phyloP scores from a whole-genome alignment of 1,140 invertebrate species.

The Tetramorium parvispinum region DNA sequence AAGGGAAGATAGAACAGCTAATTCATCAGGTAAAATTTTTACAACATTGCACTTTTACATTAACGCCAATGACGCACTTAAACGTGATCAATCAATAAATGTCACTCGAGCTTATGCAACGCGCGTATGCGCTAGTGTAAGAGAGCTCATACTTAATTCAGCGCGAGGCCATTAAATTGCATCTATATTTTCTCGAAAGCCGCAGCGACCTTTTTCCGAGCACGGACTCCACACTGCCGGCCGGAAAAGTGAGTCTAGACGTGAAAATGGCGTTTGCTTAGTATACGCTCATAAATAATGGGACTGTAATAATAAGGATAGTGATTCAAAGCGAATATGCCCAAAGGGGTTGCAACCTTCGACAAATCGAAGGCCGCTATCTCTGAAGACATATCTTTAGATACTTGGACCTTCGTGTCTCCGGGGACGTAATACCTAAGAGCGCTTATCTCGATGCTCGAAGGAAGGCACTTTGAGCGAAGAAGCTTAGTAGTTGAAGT shows the following conservation, averaged over 20 bases:
- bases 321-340: conserved; percentile 54
- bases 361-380: conserved; percentile 54
- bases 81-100: conserved; percentile 50
- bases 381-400: conserved; percentile 37
- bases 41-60: not conserved
- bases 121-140: not conserved
- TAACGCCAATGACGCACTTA: conserved; percentile 10
- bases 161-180: conserved; percentile 24
- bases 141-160: conserved; percentile 27
- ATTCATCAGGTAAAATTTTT: not conserved
- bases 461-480: conserved; percentile 59
- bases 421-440: conserved; percentile 59
- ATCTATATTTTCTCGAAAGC: conserved; percentile 34
- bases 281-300: conserved; percentile 38
- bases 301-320: conserved; percentile 29
- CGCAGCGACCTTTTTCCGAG: not conserved
- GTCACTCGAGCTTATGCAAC: not conserved
- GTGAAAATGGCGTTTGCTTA: not conserved
- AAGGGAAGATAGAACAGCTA: not conserved
- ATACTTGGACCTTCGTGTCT: conserved; percentile 47
- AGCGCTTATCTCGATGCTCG: conserved; percentile 62
- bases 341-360: conserved; percentile 49
- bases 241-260: not conserved
- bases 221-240: not conserved
- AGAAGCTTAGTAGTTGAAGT: conserved; percentile 63